Base-by-base conservation (phyloP, 2,888 invertebrate genomes). In the Stegophylla sp. region DNA sequence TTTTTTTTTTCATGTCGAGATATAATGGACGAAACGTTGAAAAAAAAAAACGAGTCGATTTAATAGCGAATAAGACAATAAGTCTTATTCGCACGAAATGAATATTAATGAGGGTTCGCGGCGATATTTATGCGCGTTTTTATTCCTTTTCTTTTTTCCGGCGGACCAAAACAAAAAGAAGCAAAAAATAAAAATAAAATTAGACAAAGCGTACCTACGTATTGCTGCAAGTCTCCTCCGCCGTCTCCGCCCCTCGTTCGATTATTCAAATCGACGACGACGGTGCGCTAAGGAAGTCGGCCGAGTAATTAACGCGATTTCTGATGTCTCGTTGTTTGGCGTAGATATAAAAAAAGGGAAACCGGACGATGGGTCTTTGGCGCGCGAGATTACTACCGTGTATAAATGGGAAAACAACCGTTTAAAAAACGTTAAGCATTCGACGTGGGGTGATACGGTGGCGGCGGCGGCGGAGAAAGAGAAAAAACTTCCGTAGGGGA, bases 401-500 rank as follows among this genome's bases (percentile, higher is more conserved):
- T 28, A 34, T 10, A 28, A 26, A n/a, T 34, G 59, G 61, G n/a
- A 53, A 69, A 48, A 67, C 56, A 28, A 69, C 59, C 77, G 56
- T 69, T 77, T 67, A 77, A 69, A 69, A 59, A 59, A 59, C 77
- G 77, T 69, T 77, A 77, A 77, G 69, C 69, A 28, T 75, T 63
- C 15, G 20, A 20, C 12, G 23, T 48, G 74, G n/a, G 15, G 48
- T 10, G 23, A 34, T 7, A 28, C 43, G 26, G 3, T n/a, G 15
- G 45, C 15, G 23, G 23, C 28, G 74, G n/a, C 13, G 48, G 23
- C 0, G 10, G n/a, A 45, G 1, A 45, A 9, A 61, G n/a, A 56
- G 13, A 56, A 59, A 69, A 66, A 59, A 77, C 77, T 77, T 77
- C 77, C 77, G 69, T 77, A 77, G 77, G 77, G 77, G 61, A 77